Evolutionary conservation across 35 echinoderm and acorn worm species (phyloP), one percentile per base, ranked within the genome.

Genomic region (Lytechinus variegatus): DNA sequence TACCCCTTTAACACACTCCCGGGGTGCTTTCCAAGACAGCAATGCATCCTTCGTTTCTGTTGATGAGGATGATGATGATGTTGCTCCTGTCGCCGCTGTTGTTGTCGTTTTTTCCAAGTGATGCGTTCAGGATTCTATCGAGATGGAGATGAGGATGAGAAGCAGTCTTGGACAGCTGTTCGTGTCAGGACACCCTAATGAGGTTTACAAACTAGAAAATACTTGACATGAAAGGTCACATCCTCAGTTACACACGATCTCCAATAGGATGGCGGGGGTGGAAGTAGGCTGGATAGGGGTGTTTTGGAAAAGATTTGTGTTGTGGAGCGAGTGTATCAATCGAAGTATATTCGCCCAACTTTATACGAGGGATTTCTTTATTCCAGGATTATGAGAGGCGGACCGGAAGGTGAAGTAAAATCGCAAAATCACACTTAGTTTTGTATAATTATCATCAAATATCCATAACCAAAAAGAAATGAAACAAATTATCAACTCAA

Each of bases 51-150:
- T 79, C 66, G 66, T 79, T 79, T 16, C n/a, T 79, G 66, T 16
- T 79, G 66, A 79, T 79, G 66, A 79, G 16, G 66, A 71, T 71
- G 66, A 79, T 79, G 66, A 71, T 71, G 61, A 79, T 79, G 66
- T 19, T 79, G 66, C 14, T 79, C 12, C 66, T 79, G 66, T 6
- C 3, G 56, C 13, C 56, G 66, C 24, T 79, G 66, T 79, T 24
- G 66, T 79, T 79, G 66, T 79, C 66, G 66, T 79, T 58, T 79
- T 6, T 79, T 79, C 66, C 24, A 79, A 79, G 33, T 79, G 66
- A 79, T 79, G 66, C 66, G 66, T 79, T 79, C 21, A 7, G 6
- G 66, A 79, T 3, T 79, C 19, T 79, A 4, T 79, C n/a, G 66
- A 79, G 66, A n/a, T 79, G 66, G 57, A 79, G 66, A 79, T 79